A percentile compares a stretch with the other conserved stretches of the same genome.
Evolutionary conservation across 2,113 vertebrate genomes (phyloP).

Genomic region (Bos taurus): ARS-UCD2.0 NC_037336.1:63565501-63566000

Average conservation of each 20-base stretch:
- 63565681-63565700: background rate
- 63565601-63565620: background rate
- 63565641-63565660: background rate
- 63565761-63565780: background rate
- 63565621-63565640: background rate
- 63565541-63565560: background rate
- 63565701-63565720: background rate
- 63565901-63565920: conserved; percentile 7
- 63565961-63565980: background rate
- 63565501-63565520: background rate
- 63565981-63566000: background rate
- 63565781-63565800: background rate
- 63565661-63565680: background rate
- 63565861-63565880: conserved; percentile 30
- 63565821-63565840: background rate
- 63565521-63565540: background rate
- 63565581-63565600: background rate
- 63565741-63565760: background rate
- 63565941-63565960: background rate
- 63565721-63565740: background rate
- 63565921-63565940: background rate
- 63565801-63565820: background rate
- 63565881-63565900: background rate
- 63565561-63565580: background rate
- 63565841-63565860: conserved; percentile 22